Evolutionary conservation across 2,888 invertebrate genomes (phyloP), one percentile per base, ranked within the genome.

Genomic region (Leptopterna dolabrata): DNA sequence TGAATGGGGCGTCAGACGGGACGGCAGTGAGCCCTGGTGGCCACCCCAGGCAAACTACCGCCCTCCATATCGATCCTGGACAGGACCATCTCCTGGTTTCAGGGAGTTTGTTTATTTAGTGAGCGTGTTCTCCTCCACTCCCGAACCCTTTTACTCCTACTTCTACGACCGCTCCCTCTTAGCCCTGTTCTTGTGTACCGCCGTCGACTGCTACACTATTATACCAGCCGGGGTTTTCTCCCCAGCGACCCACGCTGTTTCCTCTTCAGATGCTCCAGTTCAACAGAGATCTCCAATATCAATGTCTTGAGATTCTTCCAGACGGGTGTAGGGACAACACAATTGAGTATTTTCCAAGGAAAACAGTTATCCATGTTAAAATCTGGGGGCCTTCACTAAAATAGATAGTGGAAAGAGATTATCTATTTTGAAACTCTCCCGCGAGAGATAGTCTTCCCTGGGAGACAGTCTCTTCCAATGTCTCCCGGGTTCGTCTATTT

Each of bases 61-160:
- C 36, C 16, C 16, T 41, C 41, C 30, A 27, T 73, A 73, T 73
- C 73, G 73, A 73, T 73, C 41, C 41, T 63, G 63, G 27, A 55
- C 2, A 19, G 24, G 11, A 24, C 27, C 63, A 63, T 63, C 63
- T 63, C 63, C 63, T 30, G 16, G 73, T 36, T 73, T 41, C 36
- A 41, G 73, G 73, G 73, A 73, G 73, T 73, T 73, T 73, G 73
- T 73, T 73, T 73, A 73, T 73, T 73, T 73, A 73, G 73, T 19
- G 41, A 24, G 71, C 27, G 0, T 71, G 29, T 27, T 30, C 36
- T 41, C 73, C 73, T 41, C 36, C 73, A 4, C 73, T 19, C 36
- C 73, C 27, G 13, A 7, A 16, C n/a, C 73, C 73, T 36, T 73
- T 63, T 63, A 63, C 63, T 63, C 63, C 63, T 24, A 63, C 63